Evolutionary conservation across 2,113 vertebrate species (phyloP).

Genomic region (Aldabrachelys gigantea): DNA sequence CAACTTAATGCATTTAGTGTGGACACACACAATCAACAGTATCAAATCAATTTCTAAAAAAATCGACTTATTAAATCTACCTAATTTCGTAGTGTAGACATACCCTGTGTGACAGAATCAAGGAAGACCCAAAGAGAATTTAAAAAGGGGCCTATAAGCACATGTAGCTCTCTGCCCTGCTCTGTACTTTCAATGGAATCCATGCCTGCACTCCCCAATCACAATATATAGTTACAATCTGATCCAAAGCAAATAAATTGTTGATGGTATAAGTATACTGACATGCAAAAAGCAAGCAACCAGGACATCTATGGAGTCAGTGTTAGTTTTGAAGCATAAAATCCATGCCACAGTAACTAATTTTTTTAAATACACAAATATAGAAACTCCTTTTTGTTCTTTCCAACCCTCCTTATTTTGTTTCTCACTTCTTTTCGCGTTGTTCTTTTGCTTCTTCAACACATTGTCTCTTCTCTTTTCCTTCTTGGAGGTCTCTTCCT

Average conservation of each 20-base stretch:
- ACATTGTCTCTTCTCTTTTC: neutral
- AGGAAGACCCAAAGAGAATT: neutral
- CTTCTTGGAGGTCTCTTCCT: neutral
- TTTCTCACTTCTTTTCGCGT: neutral
- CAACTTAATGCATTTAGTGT: too few species aligned
- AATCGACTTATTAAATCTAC: too few species aligned
- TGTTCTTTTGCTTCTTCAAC: neutral
- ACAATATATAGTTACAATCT: accelerated
- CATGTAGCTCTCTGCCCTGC: neutral
- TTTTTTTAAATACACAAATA: neutral
- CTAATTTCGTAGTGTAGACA: too few species aligned
- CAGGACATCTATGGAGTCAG: neutral
- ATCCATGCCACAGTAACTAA: neutral
- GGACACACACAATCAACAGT: too few species aligned
- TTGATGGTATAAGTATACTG: neutral
- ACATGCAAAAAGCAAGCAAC: neutral
- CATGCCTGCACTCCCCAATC: neutral
- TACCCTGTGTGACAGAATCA: neutral
- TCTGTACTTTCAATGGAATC: neutral
- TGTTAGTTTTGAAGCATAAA: neutral
- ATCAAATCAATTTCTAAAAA: too few species aligned
- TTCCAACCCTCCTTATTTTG: neutral
- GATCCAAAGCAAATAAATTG: neutral
- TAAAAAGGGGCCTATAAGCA: neutral
- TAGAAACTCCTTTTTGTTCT: neutral